Percentiles rank a stretch among this genome's conserved stretches.
These are phyloP conservation scores for Trichopoda pennipes DNA, from an alignment of 2,888 invertebrate genomes.

Conservation along the genomic window DNA sequence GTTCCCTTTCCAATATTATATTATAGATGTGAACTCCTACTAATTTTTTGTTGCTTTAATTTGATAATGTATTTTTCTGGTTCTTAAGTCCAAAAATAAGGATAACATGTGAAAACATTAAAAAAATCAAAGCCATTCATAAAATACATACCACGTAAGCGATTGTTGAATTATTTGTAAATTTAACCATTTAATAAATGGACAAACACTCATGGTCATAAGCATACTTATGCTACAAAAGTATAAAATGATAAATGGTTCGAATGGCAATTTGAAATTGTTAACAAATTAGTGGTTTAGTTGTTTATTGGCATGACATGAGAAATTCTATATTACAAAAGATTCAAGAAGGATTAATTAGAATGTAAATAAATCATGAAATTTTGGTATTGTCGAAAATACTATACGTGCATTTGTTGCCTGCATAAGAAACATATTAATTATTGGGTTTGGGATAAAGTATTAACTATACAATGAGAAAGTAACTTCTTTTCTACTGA, in stretches of 20 bases:
- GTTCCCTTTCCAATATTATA: too few species aligned
- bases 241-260: slow-evolving; percentile 55
- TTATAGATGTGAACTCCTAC: too few species aligned
- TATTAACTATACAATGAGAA: neutral
- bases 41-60: too few species aligned
- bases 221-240: neutral
- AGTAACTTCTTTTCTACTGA: too few species aligned
- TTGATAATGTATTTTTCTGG: too few species aligned
- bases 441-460: neutral
- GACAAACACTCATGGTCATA: neutral
- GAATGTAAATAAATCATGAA: slow-evolving; percentile 53
- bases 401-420: neutral
- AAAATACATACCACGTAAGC: neutral
- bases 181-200: slow-evolving; percentile 1
- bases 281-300: slow-evolving; percentile 62
- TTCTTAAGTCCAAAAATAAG: too few species aligned
- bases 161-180: neutral
- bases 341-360: slow-evolving; percentile 54
- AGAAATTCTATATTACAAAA: slow-evolving; percentile 30
- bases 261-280: slow-evolving; percentile 47
- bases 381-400: slow-evolving; percentile 3
- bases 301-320: slow-evolving; percentile 61
- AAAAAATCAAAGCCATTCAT: slow-evolving; percentile 46
- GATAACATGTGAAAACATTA: neutral
- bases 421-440: neutral